These are phyloP conservation scores for Isoperla grammatica DNA, from an alignment of 2,888 invertebrate species.

Conservation along the genomic window DNA sequence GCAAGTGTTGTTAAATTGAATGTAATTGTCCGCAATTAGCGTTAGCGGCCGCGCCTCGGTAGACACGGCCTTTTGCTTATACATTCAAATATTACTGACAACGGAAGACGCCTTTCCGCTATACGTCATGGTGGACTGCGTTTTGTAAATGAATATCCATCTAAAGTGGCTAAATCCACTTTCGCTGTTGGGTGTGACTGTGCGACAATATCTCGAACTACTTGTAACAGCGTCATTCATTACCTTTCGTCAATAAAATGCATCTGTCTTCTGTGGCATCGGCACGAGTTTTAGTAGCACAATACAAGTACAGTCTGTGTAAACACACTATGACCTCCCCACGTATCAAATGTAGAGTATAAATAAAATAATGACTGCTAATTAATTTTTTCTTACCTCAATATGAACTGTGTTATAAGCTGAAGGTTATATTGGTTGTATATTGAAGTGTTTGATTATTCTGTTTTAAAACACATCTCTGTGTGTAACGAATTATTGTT, in stretches of 20 bases:
- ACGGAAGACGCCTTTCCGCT: conserved; percentile 16
- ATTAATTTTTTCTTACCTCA: too few species aligned
- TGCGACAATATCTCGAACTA: neutral
- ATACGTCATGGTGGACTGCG: neutral
- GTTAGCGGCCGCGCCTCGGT: neutral
- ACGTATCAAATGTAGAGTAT: too few species aligned
- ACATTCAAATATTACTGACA: conserved; percentile 14
- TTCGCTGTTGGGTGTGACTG: too few species aligned
- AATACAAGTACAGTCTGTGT: too few species aligned
- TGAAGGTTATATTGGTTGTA: too few species aligned
- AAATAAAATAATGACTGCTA: too few species aligned
- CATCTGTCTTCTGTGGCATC: neutral
- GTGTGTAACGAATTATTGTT: too few species aligned
- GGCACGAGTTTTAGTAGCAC: neutral
- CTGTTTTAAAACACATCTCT: too few species aligned
- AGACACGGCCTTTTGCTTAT: neutral
- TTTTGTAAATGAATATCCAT: neutral
- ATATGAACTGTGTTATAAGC: too few species aligned
- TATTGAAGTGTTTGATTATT: too few species aligned
- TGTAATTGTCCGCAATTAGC: conserved; percentile 3
- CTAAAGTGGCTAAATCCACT: neutral
- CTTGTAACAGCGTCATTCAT: neutral
- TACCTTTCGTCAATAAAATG: neutral
- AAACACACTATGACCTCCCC: too few species aligned
- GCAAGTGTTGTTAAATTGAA: neutral